phyloP scores from a whole-genome alignment of 2,888 invertebrate species.

The Spodoptera littoralis region DNA sequence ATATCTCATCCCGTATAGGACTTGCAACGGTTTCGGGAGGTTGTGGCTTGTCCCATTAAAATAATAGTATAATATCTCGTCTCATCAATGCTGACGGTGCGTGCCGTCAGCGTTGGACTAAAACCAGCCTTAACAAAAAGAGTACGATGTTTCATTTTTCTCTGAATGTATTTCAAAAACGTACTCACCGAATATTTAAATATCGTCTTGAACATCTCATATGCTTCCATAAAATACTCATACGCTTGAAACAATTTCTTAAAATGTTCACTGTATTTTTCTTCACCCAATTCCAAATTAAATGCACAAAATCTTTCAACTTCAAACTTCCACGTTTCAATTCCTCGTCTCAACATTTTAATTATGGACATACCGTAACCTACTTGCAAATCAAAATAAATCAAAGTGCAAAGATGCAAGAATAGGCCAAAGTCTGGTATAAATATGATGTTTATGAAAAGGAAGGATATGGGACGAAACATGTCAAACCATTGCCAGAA shows the following conservation, averaged over 20 bases:
- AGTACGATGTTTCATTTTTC: too few species aligned
- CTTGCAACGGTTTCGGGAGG: too few species aligned
- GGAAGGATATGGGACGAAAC: too few species aligned
- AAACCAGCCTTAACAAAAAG: too few species aligned
- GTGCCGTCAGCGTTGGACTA: too few species aligned
- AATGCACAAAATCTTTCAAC: slow-evolving; percentile 13
- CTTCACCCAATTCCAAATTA: slow-evolving; percentile 2
- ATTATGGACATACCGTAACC: slow-evolving; percentile 21
- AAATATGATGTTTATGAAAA: too few species aligned
- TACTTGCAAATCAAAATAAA: slow-evolving; percentile 10
- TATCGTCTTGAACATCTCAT: slow-evolving; percentile 27
- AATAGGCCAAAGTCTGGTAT: neutral
- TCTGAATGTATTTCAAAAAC: too few species aligned
- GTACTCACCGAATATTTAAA: slow-evolving; percentile 26
- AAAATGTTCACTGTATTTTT: slow-evolving; percentile 1
- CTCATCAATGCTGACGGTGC: too few species aligned
- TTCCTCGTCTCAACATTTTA: slow-evolving; percentile 27
- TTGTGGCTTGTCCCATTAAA: too few species aligned
- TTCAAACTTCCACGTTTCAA: slow-evolving; percentile 21
- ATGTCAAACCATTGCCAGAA: too few species aligned
- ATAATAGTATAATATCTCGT: too few species aligned
- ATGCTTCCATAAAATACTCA: slow-evolving; percentile 19
- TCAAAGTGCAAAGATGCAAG: slow-evolving; percentile 2
- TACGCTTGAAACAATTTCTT: slow-evolving; percentile 29
- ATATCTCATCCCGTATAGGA: too few species aligned